Conservation (phyloP, 2,113 vertebrate genomes). For the Cacatua alba region DNA sequence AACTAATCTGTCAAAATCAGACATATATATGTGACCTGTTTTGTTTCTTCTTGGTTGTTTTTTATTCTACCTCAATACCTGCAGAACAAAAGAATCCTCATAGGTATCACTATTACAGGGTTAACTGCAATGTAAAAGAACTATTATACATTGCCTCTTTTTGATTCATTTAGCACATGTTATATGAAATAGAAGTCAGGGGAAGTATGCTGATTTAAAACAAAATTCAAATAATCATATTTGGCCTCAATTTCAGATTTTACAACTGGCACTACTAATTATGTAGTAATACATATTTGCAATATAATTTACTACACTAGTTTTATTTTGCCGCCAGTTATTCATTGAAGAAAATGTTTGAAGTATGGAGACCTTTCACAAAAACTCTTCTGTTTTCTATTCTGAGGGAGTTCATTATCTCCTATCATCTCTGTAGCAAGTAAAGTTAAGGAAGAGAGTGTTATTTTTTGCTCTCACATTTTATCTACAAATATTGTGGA, state of each 20-base stretch:
- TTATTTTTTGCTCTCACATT: background rate
- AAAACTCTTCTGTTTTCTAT: background rate
- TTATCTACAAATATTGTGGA: background rate
- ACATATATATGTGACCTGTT: rapidly evolving
- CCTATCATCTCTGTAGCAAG: background rate
- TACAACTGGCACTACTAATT: background rate
- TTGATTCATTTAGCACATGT: background rate
- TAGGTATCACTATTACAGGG: background rate
- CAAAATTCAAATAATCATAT: background rate
- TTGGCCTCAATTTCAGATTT: background rate
- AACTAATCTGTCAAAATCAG: background rate
- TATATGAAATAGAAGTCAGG: background rate
- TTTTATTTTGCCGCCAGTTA: background rate
- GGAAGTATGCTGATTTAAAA: background rate
- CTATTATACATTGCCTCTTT: background rate
- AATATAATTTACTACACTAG: background rate
- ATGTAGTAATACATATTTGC: background rate
- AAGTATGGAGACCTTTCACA: background rate
- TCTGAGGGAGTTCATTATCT: background rate
- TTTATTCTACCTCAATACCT: background rate
- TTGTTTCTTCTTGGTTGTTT: background rate
- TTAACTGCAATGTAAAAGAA: background rate
- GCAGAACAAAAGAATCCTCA: background rate
- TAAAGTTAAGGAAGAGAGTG: background rate
- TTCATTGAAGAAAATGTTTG: background rate